Evolutionary conservation across 1,140 invertebrate species (phyloP).

Genomic region (Calephelis nemesis): DNA sequence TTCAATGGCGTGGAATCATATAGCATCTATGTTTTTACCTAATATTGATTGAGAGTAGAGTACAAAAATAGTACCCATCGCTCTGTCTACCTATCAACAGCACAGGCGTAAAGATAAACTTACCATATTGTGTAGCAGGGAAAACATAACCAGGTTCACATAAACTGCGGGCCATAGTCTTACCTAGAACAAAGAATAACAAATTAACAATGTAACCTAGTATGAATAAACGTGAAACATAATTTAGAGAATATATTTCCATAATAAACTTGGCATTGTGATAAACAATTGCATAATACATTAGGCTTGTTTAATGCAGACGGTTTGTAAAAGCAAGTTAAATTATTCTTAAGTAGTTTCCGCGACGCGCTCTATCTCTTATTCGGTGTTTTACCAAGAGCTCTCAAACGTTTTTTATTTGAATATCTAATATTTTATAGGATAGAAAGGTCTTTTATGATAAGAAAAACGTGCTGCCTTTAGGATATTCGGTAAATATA

Average conservation of each 20-base stretch:
- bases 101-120: not conserved
- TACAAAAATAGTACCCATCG: no score
- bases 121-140: constrained; percentile 16
- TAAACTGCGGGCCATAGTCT: constrained; percentile 53
- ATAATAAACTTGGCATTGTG: constrained; percentile 30
- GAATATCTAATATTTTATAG: no score
- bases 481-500: no score
- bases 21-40: no score
- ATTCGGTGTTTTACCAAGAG: not conserved
- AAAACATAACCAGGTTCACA: constrained; percentile 43
- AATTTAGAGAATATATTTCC: constrained; percentile 32
- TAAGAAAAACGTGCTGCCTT: no score
- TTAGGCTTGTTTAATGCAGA: constrained; percentile 17
- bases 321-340: constrained; percentile 8
- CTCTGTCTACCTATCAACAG: not conserved
- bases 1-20: no score
- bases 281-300: constrained; percentile 34
- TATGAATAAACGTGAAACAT: constrained; percentile 31
- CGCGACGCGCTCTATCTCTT: not conserved
- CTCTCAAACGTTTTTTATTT: not conserved
- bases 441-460: no score
- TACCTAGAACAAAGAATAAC: constrained; percentile 62
- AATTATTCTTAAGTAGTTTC: constrained; percentile 11
- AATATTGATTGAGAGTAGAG: no score
- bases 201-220: constrained; percentile 23